Conservation (phyloP, 2,888 invertebrate species). For the Erannis defoliaria region DNA sequence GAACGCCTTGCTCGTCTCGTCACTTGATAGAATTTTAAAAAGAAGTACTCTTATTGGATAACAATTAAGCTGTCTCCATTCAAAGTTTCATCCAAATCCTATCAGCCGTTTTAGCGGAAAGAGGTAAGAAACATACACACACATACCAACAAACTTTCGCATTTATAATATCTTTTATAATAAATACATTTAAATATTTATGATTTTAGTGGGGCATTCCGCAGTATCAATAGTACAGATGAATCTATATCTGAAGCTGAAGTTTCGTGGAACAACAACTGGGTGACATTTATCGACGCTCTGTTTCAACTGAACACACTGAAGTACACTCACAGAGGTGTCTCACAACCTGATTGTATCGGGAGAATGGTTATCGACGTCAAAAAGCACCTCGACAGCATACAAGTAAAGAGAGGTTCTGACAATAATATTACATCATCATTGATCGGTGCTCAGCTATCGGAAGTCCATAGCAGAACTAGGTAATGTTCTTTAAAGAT, state of each 20-base stretch:
- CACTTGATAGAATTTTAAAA: too few relatives aligned
- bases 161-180: too few relatives aligned
- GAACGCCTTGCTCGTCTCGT: too few relatives aligned
- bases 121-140: too few relatives aligned
- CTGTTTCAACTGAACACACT: conserved; percentile 91
- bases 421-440: neutral
- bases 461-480: neutral
- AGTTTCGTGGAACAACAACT: conserved; percentile 89
- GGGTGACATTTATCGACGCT: conserved; percentile 93
- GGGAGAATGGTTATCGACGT: neutral
- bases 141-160: too few relatives aligned
- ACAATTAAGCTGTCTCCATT: too few relatives aligned
- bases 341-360: conserved; percentile 1
- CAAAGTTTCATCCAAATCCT: too few relatives aligned
- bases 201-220: conserved; percentile 54
- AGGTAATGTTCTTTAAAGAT: neutral
- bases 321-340: conserved; percentile 84
- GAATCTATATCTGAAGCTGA: conserved; percentile 54
- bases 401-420: neutral
- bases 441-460: neutral
- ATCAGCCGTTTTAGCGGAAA: too few relatives aligned
- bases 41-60: too few relatives aligned
- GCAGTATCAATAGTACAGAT: conserved; percentile 50
- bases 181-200: neutral
- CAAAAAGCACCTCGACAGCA: neutral